Percentiles rank a stretch among this genome's conserved stretches.
phyloP scores from a whole-genome alignment of 2,113 vertebrate genomes.

The Hemiscyllium ocellatum region DNA sequence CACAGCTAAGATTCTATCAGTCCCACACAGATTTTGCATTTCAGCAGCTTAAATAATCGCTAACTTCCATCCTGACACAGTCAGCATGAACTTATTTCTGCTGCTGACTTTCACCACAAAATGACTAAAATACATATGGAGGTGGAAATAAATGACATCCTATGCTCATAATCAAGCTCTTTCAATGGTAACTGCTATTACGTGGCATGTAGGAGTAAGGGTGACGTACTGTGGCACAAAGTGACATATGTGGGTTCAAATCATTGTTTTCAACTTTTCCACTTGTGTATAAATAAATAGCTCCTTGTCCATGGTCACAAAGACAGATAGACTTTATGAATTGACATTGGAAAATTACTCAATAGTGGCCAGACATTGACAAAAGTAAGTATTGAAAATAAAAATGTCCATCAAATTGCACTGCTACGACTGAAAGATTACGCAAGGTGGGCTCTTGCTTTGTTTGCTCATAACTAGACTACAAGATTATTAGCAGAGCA shows the following conservation, averaged over 20 bases:
- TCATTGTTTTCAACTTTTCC: neutral
- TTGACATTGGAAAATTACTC: neutral
- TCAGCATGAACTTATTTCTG: neutral
- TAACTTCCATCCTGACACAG: neutral
- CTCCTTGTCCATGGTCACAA: neutral
- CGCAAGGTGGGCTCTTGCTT: neutral
- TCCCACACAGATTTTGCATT: neutral
- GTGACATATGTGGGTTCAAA: neutral
- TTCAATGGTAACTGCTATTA: neutral
- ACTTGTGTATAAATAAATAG: neutral
- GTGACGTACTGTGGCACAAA: neutral
- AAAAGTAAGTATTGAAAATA: neutral
- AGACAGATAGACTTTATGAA: neutral
- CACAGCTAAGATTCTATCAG: neutral
- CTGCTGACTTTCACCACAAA: neutral
- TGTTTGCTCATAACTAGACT: neutral
- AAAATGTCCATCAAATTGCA: neutral
- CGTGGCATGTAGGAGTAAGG: neutral
- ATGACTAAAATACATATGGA: neutral
- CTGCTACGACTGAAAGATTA: neutral
- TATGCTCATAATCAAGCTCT: neutral
- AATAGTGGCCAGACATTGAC: neutral
- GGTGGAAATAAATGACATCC: neutral
- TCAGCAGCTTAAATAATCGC: neutral
- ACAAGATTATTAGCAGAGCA: neutral